Percentiles rank a stretch among this genome's conserved stretches.
phyloP scores from a whole-genome alignment of 2,888 invertebrate species.

The Cheilosia scutellata region DNA sequence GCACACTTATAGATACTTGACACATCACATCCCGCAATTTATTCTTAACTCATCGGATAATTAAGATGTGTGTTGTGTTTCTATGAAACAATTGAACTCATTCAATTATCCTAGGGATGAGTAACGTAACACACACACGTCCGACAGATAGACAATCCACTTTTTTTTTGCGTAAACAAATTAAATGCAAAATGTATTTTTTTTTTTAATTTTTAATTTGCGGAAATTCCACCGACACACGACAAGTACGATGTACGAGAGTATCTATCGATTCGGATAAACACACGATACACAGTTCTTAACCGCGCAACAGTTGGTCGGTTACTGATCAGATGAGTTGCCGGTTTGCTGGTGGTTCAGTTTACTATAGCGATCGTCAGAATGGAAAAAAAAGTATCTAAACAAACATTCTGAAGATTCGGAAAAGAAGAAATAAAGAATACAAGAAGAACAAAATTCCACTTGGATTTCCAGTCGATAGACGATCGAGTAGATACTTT shows the following conservation, averaged over 20 bases:
- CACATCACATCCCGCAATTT: slow-evolving; percentile 37
- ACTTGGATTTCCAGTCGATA: slow-evolving; percentile 26
- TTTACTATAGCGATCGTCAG: slow-evolving; percentile 22
- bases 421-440: slow-evolving; percentile 10
- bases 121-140: slow-evolving; percentile 41
- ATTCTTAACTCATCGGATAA: slow-evolving; percentile 49
- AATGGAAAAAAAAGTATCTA: slow-evolving; percentile 37
- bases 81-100: slow-evolving; percentile 63
- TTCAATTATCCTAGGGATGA: slow-evolving; percentile 69
- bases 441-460: slow-evolving; percentile 34
- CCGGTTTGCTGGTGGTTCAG: slow-evolving; percentile 60
- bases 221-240: slow-evolving; percentile 61
- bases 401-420: slow-evolving; percentile 15
- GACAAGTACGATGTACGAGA: background rate
- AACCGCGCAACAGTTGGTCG: slow-evolving; percentile 75
- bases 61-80: slow-evolving; percentile 25
- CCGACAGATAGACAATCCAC: slow-evolving; percentile 21
- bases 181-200: slow-evolving; percentile 35
- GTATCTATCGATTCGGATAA: background rate
- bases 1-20: slow-evolving; percentile 6
- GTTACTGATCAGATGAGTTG: slow-evolving; percentile 67
- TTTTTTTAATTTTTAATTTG: slow-evolving; percentile 13
- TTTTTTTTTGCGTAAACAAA: slow-evolving; percentile 50
- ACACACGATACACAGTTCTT: slow-evolving; percentile 27
- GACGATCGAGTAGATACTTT: slow-evolving; percentile 15